Conservation (phyloP, 2,888 invertebrate species). For the Hemistola chrysoprasaria region DNA sequence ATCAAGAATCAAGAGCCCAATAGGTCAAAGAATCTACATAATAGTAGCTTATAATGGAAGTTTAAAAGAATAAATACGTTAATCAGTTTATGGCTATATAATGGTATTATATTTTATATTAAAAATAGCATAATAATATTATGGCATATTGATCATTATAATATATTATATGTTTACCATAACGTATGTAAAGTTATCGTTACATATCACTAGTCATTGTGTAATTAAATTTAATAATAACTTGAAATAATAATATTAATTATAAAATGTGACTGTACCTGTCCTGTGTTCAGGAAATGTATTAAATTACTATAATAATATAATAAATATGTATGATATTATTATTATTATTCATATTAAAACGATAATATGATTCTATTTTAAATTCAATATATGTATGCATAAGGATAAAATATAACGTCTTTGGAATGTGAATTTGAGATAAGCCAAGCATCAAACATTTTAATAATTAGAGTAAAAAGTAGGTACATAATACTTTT, state of each 20-base stretch:
- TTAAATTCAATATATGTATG: too few species aligned
- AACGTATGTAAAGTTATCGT: constrained; percentile 72
- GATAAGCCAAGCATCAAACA: constrained; percentile 3
- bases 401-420: too few species aligned
- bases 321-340: constrained; percentile 1
- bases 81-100: too few species aligned
- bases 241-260: constrained; percentile 49
- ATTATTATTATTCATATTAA: not conserved
- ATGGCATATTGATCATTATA: constrained; percentile 35
- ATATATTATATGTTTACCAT: constrained; percentile 55
- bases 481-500: too few species aligned
- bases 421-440: too few species aligned
- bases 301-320: constrained; percentile 42
- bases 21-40: not conserved
- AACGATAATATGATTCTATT: too few species aligned
- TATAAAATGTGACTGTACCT: constrained; percentile 76
- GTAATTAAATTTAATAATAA: constrained; percentile 48
- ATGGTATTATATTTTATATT: too few species aligned
- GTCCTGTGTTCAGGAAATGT: constrained; percentile 78
- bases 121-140: too few species aligned
- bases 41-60: not conserved
- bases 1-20: too few species aligned
- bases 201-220: constrained; percentile 80
- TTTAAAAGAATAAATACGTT: too few species aligned
- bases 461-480: too few species aligned